Percentiles rank a stretch among this genome's conserved stretches.
These are phyloP conservation scores for Sylvia borin DNA, from an alignment of 2,797 vertebrate genomes.

Conservation along the genomic window DNA sequence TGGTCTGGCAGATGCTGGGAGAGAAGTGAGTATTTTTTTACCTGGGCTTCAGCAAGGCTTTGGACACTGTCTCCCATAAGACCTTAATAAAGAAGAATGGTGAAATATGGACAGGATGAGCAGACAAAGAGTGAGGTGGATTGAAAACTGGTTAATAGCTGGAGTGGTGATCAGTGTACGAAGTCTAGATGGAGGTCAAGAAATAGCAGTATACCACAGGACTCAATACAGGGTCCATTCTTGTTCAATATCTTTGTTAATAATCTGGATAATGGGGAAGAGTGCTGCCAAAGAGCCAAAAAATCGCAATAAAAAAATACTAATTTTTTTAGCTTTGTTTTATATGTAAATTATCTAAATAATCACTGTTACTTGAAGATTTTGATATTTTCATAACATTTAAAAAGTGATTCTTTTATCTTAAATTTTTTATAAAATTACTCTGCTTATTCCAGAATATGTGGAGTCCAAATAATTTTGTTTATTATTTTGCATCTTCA, in stretches of 20 bases:
- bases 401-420: background rate
- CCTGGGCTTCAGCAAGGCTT: background rate
- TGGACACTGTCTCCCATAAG: background rate
- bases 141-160: background rate
- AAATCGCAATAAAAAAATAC: background rate
- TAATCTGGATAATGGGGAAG: background rate
- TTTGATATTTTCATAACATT: background rate
- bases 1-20: background rate
- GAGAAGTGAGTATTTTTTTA: background rate
- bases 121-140: background rate
- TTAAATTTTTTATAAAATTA: background rate
- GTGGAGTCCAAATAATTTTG: background rate
- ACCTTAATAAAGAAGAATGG: background rate
- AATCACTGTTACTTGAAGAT: background rate
- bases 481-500: background rate
- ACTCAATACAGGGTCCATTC: background rate
- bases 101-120: background rate
- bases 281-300: background rate
- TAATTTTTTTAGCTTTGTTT: background rate
- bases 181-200: background rate
- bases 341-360: background rate
- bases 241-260: background rate
- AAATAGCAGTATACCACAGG: background rate
- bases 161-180: background rate
- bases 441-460: background rate